Evolutionary conservation across 2,797 vertebrate species (phyloP), one percentile per base, ranked within the genome.

Genomic region (Channa striata): DNA sequence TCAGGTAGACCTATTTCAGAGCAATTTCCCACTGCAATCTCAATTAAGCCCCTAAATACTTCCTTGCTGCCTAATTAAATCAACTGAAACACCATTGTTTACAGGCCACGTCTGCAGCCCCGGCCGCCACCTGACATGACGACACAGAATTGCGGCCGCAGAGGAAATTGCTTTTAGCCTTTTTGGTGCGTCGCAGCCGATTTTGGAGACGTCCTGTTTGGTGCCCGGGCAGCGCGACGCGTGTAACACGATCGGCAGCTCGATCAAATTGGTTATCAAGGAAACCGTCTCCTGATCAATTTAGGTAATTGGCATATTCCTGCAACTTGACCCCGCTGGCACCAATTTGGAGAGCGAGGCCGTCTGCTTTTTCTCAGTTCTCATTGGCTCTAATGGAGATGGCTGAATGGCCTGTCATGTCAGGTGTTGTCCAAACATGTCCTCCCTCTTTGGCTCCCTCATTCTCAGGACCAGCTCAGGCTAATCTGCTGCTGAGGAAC

Each of bases 261-360:
- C 91, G 93, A 94, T 97, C 93, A 96, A 97, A 97, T 97, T 97
- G 96, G 95, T 96, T 96, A 98, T 97, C 96, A 95, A 95, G 96
- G 95, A 96, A 97, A 95, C 95, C 94, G 94, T 96, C 96, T 95
- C 94, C 95, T 93, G 96, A 98, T 97, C 97, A 97, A 97, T 98
- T 99, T 96, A 96, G 96, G 96, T 98, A 98, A 99, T 98, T 98
- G 97, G 93, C 91, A 95, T 95, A 98, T 98, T 98, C 97, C 96
- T 97, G 97, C 95, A 96, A 96, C 96, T 96, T 95, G 96, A 97
- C 95, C 96, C 94, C 93, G 44, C 83, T 91, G 87, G 81, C 95
- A 94, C 95, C 96, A 97, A 97, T 97, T 96, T 93, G 91, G 91
- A 89, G 75, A 54, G 12, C 2, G 54, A 88, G 84, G 87, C 79